These are phyloP conservation scores for Poecilia wingei DNA, from an alignment of 2,797 vertebrate genomes.

Conservation along the genomic window DNA sequence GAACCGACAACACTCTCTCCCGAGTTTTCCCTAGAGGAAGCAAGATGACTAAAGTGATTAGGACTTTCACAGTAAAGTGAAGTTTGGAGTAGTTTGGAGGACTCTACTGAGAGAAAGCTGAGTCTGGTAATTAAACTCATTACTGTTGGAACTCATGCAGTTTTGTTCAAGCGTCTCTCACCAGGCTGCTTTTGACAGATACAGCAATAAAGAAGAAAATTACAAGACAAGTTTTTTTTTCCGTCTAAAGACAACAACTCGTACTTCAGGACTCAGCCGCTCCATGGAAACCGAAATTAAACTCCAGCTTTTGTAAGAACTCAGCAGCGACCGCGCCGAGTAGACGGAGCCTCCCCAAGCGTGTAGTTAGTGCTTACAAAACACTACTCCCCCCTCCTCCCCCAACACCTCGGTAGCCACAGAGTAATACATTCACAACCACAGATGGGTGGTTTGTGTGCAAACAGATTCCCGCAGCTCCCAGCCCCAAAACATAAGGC, in stretches of 20 bases:
- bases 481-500: not conserved
- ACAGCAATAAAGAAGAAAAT: not conserved
- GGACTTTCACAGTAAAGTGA: slow-evolving; percentile 6
- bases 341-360: not conserved
- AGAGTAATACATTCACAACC: not conserved
- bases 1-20: slow-evolving; percentile 19
- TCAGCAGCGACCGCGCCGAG: not conserved
- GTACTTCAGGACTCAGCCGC: not conserved
- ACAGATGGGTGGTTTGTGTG: not conserved
- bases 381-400: rapidly evolving
- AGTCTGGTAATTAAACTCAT: not conserved
- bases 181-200: not conserved
- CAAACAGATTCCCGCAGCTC: not conserved
- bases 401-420: too few relatives aligned
- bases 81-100: slow-evolving; percentile 20
- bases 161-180: not conserved
- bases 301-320: not conserved
- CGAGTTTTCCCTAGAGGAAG: slow-evolving; percentile 17
- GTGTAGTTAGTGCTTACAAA: not conserved
- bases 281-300: not conserved
- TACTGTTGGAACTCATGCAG: not conserved
- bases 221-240: not conserved
- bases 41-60: slow-evolving; percentile 40
- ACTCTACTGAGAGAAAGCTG: slow-evolving; percentile 35
- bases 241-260: too few relatives aligned